Evolutionary conservation across 2,797 vertebrate genomes (phyloP).

Genomic region (Meda fulgida): DNA sequence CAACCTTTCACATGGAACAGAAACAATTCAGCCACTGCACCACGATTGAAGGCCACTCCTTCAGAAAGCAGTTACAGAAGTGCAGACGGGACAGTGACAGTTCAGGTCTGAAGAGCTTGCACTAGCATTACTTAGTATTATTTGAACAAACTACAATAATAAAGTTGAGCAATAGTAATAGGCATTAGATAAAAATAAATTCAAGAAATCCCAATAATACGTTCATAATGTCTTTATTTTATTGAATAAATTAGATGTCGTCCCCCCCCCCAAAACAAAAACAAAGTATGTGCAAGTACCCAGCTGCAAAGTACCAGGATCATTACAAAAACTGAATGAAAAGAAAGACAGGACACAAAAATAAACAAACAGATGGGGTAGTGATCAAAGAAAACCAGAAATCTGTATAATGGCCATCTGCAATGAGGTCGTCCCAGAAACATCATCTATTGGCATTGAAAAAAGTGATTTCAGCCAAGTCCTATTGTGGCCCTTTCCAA

Average conservation of each 20-base stretch:
- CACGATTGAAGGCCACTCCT: background rate
- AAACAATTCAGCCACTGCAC: slow-evolving; percentile 48
- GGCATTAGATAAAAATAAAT: slow-evolving; percentile 14
- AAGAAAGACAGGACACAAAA: slow-evolving; percentile 53
- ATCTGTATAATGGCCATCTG: slow-evolving; percentile 31
- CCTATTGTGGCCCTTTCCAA: slow-evolving; percentile 35
- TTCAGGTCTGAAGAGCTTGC: background rate
- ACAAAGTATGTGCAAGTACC: slow-evolving; percentile 62
- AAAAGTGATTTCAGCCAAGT: slow-evolving; percentile 24
- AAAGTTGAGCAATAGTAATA: background rate
- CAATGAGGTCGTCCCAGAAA: slow-evolving; percentile 29
- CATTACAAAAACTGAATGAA: slow-evolving; percentile 53
- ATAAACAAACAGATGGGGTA: slow-evolving; percentile 35
- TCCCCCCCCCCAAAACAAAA: slow-evolving; percentile 70
- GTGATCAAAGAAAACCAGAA: slow-evolving; percentile 32
- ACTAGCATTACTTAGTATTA: background rate
- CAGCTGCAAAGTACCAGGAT: slow-evolving; percentile 68
- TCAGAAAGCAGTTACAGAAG: slow-evolving; percentile 9
- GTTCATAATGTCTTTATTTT: slow-evolving; percentile 73
- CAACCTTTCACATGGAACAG: slow-evolving; percentile 70
- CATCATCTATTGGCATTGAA: slow-evolving; percentile 56
- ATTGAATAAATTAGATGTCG: slow-evolving; percentile 83
- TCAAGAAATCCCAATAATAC: background rate
- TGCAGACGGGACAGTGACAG: background rate
- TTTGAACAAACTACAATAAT: background rate